Evolutionary conservation across 2,888 invertebrate species (phyloP).

Genomic region (Sthenelais limicola): DNA sequence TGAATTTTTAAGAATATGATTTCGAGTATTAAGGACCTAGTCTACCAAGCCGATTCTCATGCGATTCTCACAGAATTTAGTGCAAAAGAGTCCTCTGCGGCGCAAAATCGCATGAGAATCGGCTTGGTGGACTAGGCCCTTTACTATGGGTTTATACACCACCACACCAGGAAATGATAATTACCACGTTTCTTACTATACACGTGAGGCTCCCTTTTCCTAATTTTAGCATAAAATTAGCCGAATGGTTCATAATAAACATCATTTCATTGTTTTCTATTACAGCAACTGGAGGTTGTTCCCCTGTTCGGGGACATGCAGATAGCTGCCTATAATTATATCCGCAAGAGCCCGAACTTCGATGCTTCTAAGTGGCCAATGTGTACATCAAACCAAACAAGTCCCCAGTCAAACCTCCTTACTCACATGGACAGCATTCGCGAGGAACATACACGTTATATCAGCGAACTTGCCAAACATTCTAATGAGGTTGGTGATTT

Average conservation of each 20-base stretch:
- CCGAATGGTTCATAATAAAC: not conserved
- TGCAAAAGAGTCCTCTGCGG: no score
- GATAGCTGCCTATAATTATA: constrained; percentile 98
- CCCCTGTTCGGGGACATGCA: constrained; percentile 97
- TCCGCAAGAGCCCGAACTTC: constrained; percentile 78
- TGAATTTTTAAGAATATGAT: no score
- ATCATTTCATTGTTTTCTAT: constrained; percentile 1
- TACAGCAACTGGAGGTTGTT: constrained; percentile 69
- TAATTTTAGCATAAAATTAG: no score
- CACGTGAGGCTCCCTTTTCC: no score
- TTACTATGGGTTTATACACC: no score
- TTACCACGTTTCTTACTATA: not conserved
- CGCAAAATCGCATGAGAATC: no score
- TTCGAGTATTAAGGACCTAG: no score
- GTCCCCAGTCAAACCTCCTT: constrained; percentile 87
- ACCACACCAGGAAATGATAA: no score
- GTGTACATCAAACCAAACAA: constrained; percentile 81
- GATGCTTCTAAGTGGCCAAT: constrained; percentile 69
- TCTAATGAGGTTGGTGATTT: constrained; percentile 77
- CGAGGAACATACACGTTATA: constrained; percentile 97
- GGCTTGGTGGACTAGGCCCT: no score
- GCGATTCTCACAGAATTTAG: no score
- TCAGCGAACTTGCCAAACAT: constrained; percentile 93
- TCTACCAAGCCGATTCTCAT: no score
- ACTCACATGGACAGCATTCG: constrained; percentile 91